These are phyloP conservation scores for Protonibea diacanthus DNA, from an alignment of 2,797 vertebrate genomes.

Conservation along the genomic window DNA sequence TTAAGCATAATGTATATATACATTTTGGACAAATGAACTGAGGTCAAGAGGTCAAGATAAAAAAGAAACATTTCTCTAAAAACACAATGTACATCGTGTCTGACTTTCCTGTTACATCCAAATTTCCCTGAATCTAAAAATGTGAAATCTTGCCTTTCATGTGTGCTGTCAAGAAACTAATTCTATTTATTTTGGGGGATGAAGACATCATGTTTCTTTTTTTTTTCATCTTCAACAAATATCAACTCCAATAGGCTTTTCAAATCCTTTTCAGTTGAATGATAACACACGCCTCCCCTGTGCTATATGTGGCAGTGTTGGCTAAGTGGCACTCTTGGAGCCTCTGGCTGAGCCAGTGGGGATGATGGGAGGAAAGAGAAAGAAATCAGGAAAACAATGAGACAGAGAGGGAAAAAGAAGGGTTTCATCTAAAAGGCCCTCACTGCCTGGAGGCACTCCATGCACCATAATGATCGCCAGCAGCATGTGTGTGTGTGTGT, in stretches of 20 bases:
- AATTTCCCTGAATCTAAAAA: too few relatives aligned
- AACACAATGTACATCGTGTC: not conserved
- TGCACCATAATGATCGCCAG: conserved; percentile 74
- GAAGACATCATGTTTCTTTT: not conserved
- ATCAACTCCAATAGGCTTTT: not conserved
- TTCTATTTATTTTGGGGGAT: too few relatives aligned
- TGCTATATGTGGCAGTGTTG: conserved; percentile 26
- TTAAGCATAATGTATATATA: too few relatives aligned
- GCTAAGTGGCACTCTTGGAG: conserved; percentile 63
- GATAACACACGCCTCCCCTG: conserved; percentile 14
- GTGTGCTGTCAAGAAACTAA: too few relatives aligned
- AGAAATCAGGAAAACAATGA: conserved; percentile 75
- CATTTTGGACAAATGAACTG: too few relatives aligned
- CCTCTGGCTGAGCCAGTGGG: conserved; percentile 53
- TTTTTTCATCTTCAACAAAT: not conserved
- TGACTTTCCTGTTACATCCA: too few relatives aligned
- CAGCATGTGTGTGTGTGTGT: conserved; percentile 43
- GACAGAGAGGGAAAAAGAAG: conserved; percentile 49
- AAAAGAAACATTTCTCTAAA: not conserved
- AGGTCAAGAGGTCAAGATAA: too few relatives aligned
- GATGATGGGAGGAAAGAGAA: conserved; percentile 10
- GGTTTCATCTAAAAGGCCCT: conserved; percentile 84
- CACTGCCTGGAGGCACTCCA: conserved; percentile 79
- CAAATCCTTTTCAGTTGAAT: conserved; percentile 10
- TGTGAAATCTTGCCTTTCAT: too few relatives aligned